Base-by-base conservation (phyloP, 2,113 vertebrate species). In the Agapornis roseicollis region DNA sequence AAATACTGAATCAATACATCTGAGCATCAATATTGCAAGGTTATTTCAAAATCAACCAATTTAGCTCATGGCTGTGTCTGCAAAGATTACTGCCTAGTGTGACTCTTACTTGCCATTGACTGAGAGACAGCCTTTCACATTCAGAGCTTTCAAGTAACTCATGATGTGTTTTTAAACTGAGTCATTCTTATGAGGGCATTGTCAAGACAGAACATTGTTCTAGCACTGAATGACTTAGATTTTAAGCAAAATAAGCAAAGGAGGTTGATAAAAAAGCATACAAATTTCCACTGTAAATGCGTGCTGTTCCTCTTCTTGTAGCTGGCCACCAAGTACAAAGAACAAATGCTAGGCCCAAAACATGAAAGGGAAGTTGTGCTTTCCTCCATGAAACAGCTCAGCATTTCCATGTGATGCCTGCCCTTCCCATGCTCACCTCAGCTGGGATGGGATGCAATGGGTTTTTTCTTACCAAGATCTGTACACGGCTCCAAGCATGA, bases 401-500 rank as follows among this genome's bases (percentile, higher is more conserved):
- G 5, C 9, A 60, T 78, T 84, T 74, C 41, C 1, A 1, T 18
- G 39, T 27, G 10, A 74, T 15, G 25, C 17, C 12, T 78, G 20
- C 13, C n/a, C 44, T 87, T 33, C 17, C 56, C 42, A 79, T n/a
- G 12, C 13, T 64, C 17, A 12, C 41, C 7, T 72, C 58, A 71
- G 13, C 19, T 49, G 27, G 20, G 12, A 29, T 56, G 27, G 41
- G 39, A 35, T 73, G 39, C 0, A 7, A 3, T 39, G 58, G 20
- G 23, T 24, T 92, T 70, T 69, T 19, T 50, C 22, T 70, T 78
- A 20, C 19, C n/a, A 44, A 69, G 49, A 47, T 11, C 29, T 64
- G 6, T 27, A 50, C 0, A 0, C 50, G 61, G 15, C 22, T 84
- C 55, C 37, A 89, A 46, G 56, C 13, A 76, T 1, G 14, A 80